These are phyloP conservation scores for Coccyzus lansbergi DNA, from an alignment of 2,797 vertebrate genomes.

Conservation along the genomic window DNA sequence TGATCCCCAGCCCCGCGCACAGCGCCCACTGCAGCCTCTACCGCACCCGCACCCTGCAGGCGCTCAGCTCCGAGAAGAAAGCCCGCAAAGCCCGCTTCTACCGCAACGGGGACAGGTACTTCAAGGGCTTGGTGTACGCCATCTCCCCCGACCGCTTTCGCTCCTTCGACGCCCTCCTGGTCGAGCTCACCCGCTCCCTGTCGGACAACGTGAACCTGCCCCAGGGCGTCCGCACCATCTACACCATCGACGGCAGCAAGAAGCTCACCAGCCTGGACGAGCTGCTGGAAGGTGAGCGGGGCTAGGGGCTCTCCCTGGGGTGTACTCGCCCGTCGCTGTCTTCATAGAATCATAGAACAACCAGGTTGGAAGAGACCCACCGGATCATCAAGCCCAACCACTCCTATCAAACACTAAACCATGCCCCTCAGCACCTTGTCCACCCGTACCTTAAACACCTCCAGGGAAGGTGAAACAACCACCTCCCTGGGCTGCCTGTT, in stretches of 20 bases:
- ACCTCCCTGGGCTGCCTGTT: too few relatives aligned
- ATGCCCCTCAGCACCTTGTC: too few relatives aligned
- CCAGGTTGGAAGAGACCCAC: too few relatives aligned
- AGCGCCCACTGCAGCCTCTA: conserved; percentile 98
- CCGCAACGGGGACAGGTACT: conserved; percentile 96
- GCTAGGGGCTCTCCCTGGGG: background rate
- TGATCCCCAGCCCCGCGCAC: conserved; percentile 94
- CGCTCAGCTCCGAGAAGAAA: conserved; percentile 94
- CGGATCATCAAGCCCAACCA: too few relatives aligned
- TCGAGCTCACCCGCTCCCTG: conserved; percentile 93
- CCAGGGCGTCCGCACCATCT: conserved; percentile 92
- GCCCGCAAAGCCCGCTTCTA: conserved; percentile 96
- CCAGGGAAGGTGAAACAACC: too few relatives aligned
- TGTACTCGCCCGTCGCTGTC: rapidly evolving
- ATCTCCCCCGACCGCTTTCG: conserved; percentile 93
- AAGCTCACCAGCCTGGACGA: conserved; percentile 92
- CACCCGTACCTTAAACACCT: too few relatives aligned
- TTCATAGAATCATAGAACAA: too few relatives aligned
- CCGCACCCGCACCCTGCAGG: conserved; percentile 94
- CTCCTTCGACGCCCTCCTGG: conserved; percentile 93
- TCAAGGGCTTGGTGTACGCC: conserved; percentile 94
- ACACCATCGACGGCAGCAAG: conserved; percentile 88
- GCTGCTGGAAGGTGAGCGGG: conserved; percentile 81
- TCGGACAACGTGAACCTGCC: conserved; percentile 96
- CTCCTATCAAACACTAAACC: too few relatives aligned